Conservation (phyloP, 2,113 vertebrate genomes). For the Macquaria ambigua region DNA sequence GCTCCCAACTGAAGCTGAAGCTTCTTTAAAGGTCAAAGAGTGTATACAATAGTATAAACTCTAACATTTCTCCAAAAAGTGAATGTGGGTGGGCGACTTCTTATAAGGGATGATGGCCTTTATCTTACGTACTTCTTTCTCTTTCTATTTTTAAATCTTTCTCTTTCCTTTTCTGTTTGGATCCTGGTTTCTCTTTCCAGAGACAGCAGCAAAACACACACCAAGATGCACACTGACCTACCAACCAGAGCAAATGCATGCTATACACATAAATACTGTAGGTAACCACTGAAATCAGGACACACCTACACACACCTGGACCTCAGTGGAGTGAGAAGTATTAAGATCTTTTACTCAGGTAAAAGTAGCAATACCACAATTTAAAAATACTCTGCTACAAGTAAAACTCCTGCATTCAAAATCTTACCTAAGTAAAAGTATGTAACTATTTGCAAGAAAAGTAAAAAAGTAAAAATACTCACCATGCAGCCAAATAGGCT, state of each 20-base stretch:
- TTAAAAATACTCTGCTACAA: too few relatives aligned
- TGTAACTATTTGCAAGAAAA: not conserved
- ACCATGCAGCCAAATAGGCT: not conserved
- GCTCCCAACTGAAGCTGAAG: not conserved
- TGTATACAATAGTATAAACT: not conserved
- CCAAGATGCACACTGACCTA: not conserved
- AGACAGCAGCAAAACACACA: not conserved
- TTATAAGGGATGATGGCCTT: not conserved
- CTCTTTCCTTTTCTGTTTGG: not conserved
- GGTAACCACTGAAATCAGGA: not conserved
- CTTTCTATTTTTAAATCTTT: conserved; percentile 28
- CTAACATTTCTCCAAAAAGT: not conserved
- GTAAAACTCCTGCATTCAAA: too few relatives aligned
- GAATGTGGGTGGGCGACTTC: not conserved
- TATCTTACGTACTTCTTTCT: not conserved
- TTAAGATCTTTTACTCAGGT: not conserved
- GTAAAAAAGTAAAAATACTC: not conserved
- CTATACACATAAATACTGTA: not conserved
- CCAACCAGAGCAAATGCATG: not conserved
- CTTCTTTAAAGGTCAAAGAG: not conserved
- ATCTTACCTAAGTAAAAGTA: not conserved
- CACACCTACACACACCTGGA: not conserved
- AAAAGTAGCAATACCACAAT: not conserved
- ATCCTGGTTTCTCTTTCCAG: not conserved
- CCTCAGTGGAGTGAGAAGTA: not conserved